Evolutionary conservation across 1,140 invertebrate species (phyloP).

Genomic region (Papilio polytes): DNA sequence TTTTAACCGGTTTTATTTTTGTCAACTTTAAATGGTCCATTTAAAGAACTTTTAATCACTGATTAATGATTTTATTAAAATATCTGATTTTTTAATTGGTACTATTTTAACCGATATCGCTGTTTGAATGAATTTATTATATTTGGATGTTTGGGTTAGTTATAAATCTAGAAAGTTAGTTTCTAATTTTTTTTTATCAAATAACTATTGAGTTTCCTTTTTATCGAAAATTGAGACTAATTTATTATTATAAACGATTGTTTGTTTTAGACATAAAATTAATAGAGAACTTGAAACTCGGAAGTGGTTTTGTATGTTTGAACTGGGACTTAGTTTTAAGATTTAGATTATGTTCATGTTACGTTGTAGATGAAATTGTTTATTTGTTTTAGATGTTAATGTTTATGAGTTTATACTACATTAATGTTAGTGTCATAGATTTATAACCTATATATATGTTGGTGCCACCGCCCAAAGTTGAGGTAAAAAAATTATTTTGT

Average conservation of each 20-base stretch:
- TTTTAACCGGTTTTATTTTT: background rate
- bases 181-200: background rate
- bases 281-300: background rate
- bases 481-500: too few relatives aligned
- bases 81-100: background rate
- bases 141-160: constrained; percentile 1
- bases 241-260: background rate
- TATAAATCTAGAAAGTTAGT: background rate
- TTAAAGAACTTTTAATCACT: background rate
- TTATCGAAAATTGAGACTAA: constrained; percentile 7
- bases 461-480: too few relatives aligned
- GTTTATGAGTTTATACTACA: constrained; percentile 74
- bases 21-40: background rate
- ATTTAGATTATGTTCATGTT: constrained; percentile 59
- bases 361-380: constrained; percentile 77
- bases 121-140: constrained; percentile 7
- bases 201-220: background rate
- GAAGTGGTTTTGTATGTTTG: constrained; percentile 27
- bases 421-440: constrained; percentile 47
- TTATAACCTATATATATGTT: too few relatives aligned
- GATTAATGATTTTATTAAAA: background rate
- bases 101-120: background rate
- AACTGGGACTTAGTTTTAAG: constrained; percentile 53
- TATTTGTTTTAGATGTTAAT: constrained; percentile 77
- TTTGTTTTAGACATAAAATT: background rate